Conservation (phyloP, 2,113 vertebrate genomes). For the Rostratula benghalensis region DNA sequence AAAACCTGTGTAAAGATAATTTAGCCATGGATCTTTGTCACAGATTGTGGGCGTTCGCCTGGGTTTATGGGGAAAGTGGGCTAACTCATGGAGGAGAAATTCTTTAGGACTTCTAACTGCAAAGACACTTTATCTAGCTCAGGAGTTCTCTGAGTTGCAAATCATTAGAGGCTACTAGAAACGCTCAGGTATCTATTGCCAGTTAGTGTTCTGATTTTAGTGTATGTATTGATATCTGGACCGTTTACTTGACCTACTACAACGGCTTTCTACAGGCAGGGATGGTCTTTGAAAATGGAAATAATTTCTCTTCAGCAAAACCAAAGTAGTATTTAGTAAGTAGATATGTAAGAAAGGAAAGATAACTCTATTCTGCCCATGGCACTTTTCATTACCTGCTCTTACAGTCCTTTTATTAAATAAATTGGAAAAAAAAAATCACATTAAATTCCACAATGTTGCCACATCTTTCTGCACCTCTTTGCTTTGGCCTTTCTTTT, state of each 20-base stretch:
- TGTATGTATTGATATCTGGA: not conserved
- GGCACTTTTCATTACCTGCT: not conserved
- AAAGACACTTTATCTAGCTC: not conserved
- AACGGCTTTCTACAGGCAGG: not conserved
- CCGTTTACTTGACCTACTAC: not conserved
- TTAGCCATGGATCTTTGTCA: not conserved
- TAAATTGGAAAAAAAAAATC: not conserved
- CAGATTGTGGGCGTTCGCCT: not conserved
- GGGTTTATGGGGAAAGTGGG: not conserved
- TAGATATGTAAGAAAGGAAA: not conserved
- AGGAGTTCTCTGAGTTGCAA: not conserved
- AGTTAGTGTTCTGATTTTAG: not conserved
- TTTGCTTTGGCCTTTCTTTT: slow-evolving; percentile 23
- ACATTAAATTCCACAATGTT: not conserved
- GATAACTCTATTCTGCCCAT: not conserved
- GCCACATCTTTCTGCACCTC: slow-evolving; percentile 10
- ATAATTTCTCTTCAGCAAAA: not conserved
- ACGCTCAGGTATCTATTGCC: not conserved
- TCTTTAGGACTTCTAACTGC: not conserved
- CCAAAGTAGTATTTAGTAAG: not conserved
- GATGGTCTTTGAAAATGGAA: not conserved
- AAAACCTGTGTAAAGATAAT: not conserved
- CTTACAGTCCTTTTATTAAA: not conserved
- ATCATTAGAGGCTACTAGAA: not conserved
- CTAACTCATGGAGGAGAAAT: not conserved